Evolutionary conservation across 2,113 vertebrate species (phyloP).

Genomic region (Stercorarius parasiticus): DNA sequence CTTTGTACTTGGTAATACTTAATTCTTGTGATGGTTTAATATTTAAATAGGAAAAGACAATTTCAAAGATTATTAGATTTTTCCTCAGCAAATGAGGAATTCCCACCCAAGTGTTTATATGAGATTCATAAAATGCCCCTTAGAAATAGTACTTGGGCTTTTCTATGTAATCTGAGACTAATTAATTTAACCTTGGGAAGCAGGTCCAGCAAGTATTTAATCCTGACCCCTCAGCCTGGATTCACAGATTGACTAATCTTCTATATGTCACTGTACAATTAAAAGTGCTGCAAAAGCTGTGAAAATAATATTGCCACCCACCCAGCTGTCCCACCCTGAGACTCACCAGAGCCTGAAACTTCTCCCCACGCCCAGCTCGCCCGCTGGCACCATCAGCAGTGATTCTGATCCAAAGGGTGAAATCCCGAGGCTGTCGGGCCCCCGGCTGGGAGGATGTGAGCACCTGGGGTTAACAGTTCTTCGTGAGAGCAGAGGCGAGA

Average conservation of each 20-base stretch:
- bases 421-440: not conserved
- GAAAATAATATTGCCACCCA: not conserved
- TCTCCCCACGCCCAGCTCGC: not conserved
- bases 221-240: not conserved
- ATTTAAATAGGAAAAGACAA: not conserved
- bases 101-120: not conserved
- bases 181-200: not conserved
- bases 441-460: not conserved
- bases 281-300: not conserved
- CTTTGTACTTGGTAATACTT: not conserved
- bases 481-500: not conserved
- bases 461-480: not conserved
- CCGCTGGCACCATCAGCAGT: not conserved
- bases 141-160: not conserved
- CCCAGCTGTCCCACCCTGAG: rapidly evolving
- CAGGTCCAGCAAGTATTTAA: not conserved
- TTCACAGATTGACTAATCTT: not conserved
- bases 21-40: not conserved
- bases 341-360: constrained; percentile 79
- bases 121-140: not conserved
- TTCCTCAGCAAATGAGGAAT: not conserved
- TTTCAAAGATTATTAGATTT: not conserved
- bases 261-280: not conserved
- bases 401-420: rapidly evolving
- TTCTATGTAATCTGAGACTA: not conserved